Conservation (phyloP, 2,888 invertebrate species). For the Rhopalosiphum nymphaeae region DNA sequence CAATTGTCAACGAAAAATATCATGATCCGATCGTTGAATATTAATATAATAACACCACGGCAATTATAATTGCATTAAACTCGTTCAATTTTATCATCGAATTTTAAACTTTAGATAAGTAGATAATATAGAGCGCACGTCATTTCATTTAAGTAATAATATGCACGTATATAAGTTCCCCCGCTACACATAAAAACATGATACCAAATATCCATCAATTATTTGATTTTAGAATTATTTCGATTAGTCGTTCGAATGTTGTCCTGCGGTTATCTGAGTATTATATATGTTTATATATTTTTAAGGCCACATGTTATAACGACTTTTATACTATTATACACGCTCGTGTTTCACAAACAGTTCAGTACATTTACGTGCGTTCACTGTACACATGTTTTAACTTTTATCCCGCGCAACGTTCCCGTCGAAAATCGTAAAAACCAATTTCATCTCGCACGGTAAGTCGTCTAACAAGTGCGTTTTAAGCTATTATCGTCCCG, state of each 20-base stretch:
- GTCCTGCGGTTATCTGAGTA: neutral
- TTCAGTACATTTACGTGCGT: neutral
- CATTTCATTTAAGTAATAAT: neutral
- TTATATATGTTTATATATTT: neutral
- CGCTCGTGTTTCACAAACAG: neutral
- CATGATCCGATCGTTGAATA: neutral
- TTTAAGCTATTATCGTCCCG: neutral
- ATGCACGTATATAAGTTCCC: neutral
- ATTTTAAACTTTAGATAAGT: constrained; percentile 9
- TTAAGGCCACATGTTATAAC: neutral
- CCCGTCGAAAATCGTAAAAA: neutral
- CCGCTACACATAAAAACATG: neutral
- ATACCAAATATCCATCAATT: neutral
- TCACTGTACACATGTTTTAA: neutral
- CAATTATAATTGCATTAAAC: neutral
- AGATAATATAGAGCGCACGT: neutral
- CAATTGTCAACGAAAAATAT: neutral
- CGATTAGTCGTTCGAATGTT: neutral
- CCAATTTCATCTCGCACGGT: neutral
- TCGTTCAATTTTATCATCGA: neutral
- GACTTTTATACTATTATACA: neutral
- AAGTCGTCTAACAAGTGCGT: neutral
- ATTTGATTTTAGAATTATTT: neutral
- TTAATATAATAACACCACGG: neutral
- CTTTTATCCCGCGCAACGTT: neutral